A percentile compares a stretch with the other conserved stretches of the same genome.
Evolutionary conservation across 2,888 invertebrate species (phyloP).

Genomic region (Pheosia tremula): DNA sequence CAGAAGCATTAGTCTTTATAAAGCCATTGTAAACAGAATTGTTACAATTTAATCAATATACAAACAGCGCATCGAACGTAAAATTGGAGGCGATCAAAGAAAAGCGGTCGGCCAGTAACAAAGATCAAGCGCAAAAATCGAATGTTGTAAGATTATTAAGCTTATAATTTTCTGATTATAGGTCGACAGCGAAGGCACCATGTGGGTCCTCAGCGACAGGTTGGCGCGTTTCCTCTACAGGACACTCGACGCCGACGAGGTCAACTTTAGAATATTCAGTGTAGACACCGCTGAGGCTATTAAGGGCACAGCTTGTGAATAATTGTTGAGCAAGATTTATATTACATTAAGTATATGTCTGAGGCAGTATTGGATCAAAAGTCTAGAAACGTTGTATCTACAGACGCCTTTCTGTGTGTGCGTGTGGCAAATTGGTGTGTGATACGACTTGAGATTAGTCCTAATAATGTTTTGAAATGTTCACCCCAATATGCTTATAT

Average conservation of each 20-base stretch:
- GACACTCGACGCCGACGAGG: slow-evolving; percentile 86
- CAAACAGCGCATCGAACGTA: too few species aligned
- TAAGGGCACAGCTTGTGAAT: slow-evolving; percentile 82
- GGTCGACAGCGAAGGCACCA: slow-evolving; percentile 79
- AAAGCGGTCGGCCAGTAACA: too few species aligned
- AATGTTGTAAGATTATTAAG: slow-evolving; percentile 41
- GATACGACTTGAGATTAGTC: too few species aligned
- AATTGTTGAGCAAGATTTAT: slow-evolving; percentile 10
- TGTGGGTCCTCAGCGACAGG: slow-evolving; percentile 92
- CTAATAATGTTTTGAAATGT: too few species aligned
- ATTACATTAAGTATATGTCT: background rate
- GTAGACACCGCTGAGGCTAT: slow-evolving; percentile 82
- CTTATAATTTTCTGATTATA: slow-evolving; percentile 48
- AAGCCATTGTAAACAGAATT: too few species aligned
- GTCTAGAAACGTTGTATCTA: background rate
- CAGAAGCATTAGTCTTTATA: too few species aligned
- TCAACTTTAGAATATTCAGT: slow-evolving; percentile 88
- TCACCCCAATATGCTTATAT: too few species aligned
- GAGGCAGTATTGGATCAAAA: background rate
- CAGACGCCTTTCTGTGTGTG: too few species aligned
- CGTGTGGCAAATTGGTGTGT: too few species aligned
- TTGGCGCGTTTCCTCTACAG: slow-evolving; percentile 89
- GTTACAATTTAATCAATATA: too few species aligned
- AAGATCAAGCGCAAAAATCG: too few species aligned
- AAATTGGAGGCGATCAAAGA: too few species aligned